Base-by-base conservation (phyloP, 2,888 invertebrate genomes). In the Drosophila conformis region DNA sequence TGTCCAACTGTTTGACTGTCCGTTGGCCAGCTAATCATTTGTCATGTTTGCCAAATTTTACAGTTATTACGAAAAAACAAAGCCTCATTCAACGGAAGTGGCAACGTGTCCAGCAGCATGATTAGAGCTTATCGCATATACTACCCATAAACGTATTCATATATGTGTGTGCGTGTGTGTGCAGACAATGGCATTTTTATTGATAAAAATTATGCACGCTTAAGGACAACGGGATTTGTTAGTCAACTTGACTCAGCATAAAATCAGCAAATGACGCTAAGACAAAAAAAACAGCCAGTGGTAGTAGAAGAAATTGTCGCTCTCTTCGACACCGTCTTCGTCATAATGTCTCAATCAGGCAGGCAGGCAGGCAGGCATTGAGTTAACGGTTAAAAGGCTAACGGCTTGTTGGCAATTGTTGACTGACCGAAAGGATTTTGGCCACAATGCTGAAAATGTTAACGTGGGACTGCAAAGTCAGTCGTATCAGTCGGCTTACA, bases 201-300 rank as follows among this genome's bases (percentile, higher is more conserved):
- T 85, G 85, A 85, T 85, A 89, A 87, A 87, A 89, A 89, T 89
- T 85, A 89, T 87, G 89, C 77, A 85, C 85, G 84, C 87, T 70
- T 61, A 59, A 42, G 58, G 49, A 84, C 77, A 89, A 84, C 54
- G 62, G 62, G 64, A 66, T 64, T 69, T 71, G 86, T 88, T 88
- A 86, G 87, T 70, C 89, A 87, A 85, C 89, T 89, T 85, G 84
- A 85, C 84, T 85, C 84, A 85, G 84, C 84, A 85, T 25, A 85
- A 85, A 84, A 74, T 73, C 52, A 54, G 57, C 69, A 61, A 67
- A 68, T 72, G 69, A 63, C 42, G 21, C 66, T 65, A 59, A 69
- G 69, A 87, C 88, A 87, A 29, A 42, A 31, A 31, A 59, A 29
- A 38, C n/a, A 53, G 11, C 40, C 46, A 36, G 42, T 33, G 13